phyloP scores from a whole-genome alignment of 2,797 vertebrate species.

The Phoxinus dragarum region DNA sequence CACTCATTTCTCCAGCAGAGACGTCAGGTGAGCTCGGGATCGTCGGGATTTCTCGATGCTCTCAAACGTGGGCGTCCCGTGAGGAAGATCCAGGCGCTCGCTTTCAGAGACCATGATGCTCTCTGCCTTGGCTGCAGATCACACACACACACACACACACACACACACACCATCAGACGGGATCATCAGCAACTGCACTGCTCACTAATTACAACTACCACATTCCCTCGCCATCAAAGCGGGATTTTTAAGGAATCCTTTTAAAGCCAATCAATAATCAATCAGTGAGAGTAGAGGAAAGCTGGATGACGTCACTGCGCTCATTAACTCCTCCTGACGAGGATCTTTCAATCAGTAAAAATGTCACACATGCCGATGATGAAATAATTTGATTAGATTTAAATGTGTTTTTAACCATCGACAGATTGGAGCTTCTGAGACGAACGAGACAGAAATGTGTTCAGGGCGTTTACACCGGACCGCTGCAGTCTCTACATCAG shows the following conservation, averaged over 20 bases:
- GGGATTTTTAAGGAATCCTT: neutral
- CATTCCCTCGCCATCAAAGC: neutral
- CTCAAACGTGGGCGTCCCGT: constrained; percentile 83
- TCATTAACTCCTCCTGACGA: neutral
- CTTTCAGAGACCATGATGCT: constrained; percentile 80
- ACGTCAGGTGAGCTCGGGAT: constrained; percentile 76
- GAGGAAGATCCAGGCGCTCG: constrained; percentile 78
- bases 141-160: neutral
- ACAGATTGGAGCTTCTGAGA: too few relatives aligned
- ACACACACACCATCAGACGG: neutral
- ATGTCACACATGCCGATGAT: neutral
- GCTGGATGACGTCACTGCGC: neutral
- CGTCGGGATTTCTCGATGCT: constrained; percentile 86
- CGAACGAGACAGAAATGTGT: too few relatives aligned
- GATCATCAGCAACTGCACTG: neutral
- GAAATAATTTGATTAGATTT: neutral
- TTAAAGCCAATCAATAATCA: constrained; percentile 29
- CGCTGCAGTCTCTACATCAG: too few relatives aligned
- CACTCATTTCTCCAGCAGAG: constrained; percentile 80
- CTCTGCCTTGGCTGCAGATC: constrained; percentile 84
- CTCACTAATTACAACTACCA: neutral
- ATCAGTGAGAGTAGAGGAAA: neutral
- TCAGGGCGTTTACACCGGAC: too few relatives aligned
- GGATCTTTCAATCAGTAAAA: neutral
- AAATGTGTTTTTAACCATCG: too few relatives aligned